Percentiles rank a stretch among this genome's conserved stretches.
phyloP scores from a whole-genome alignment of 2,888 invertebrate genomes.

The Drosophila fulvimacula region DNA sequence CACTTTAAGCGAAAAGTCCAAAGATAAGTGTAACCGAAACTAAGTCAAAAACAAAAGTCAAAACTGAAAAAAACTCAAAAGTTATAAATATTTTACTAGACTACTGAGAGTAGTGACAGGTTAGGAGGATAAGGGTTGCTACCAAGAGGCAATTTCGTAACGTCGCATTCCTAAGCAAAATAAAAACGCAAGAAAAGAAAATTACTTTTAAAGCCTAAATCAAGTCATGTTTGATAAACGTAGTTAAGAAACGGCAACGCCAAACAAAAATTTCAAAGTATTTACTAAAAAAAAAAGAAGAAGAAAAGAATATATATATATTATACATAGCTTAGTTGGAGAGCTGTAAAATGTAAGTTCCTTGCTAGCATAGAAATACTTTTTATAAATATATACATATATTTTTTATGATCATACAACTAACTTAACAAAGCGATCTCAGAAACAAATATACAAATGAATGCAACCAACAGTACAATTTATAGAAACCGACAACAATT shows the following conservation, averaged over 20 bases:
- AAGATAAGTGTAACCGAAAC: slow-evolving; percentile 58
- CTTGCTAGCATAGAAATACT: slow-evolving; percentile 54
- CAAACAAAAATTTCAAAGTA: slow-evolving; percentile 36
- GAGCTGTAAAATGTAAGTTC: slow-evolving; percentile 67
- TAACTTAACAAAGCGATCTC: slow-evolving; percentile 59
- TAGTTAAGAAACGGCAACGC: slow-evolving; percentile 51
- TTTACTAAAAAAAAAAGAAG: slow-evolving; percentile 14
- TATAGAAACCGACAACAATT: slow-evolving; percentile 39
- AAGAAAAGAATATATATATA: slow-evolving; percentile 27
- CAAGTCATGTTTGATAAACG: slow-evolving; percentile 31
- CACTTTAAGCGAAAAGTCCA: slow-evolving; percentile 59
- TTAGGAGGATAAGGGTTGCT: slow-evolving; percentile 21
- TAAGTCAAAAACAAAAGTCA: slow-evolving; percentile 61
- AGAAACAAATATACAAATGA: slow-evolving; percentile 65
- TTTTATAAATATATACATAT: slow-evolving; percentile 25
- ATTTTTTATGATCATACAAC: slow-evolving; percentile 41
- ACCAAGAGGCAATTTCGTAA: slow-evolving; percentile 55
- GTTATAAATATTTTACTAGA: slow-evolving; percentile 47
- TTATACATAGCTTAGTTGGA: slow-evolving; percentile 57
- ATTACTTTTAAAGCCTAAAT: slow-evolving; percentile 4
- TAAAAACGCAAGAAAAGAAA: slow-evolving; percentile 14
- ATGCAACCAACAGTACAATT: slow-evolving; percentile 68
- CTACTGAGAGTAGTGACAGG: slow-evolving; percentile 72
- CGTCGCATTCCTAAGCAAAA: slow-evolving; percentile 67
- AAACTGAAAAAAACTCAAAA: slow-evolving; percentile 21